A percentile compares a stretch with the other conserved stretches of the same genome.
These are phyloP conservation scores for Otolemur garnettii DNA, from an alignment of 2,113 vertebrate genomes.

Conservation along the genomic window DNA sequence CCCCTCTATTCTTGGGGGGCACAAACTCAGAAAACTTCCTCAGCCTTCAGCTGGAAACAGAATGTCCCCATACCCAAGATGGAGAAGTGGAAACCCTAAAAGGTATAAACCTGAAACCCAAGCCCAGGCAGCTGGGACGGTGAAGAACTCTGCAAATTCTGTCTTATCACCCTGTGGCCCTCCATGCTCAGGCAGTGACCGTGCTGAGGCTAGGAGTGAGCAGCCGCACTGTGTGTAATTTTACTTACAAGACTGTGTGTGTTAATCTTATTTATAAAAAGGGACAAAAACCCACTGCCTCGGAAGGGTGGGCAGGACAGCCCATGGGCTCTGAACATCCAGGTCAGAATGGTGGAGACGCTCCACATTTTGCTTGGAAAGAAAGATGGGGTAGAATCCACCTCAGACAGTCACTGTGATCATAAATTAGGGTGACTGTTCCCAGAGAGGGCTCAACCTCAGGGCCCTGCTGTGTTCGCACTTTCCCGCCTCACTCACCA, in stretches of 20 bases:
- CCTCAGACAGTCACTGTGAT: neutral
- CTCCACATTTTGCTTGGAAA: neutral
- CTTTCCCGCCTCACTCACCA: no score
- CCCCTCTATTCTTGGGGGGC: neutral
- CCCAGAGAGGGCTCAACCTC: neutral
- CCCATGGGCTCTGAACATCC: no score
- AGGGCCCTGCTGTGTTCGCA: neutral
- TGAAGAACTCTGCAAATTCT: neutral
- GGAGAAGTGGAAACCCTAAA: neutral
- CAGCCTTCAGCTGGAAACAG: neutral
- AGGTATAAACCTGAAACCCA: neutral
- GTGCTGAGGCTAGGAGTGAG: neutral
- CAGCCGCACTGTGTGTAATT: neutral
- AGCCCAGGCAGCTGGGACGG: neutral
- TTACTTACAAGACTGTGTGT: no score
- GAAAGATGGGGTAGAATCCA: rapidly evolving
- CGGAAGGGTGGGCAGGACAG: no score
- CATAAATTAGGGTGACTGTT: rapidly evolving
- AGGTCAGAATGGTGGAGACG: neutral
- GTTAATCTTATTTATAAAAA: neutral
- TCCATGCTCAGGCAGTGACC: neutral
- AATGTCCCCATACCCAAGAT: neutral
- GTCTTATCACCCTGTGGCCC: neutral
- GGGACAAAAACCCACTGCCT: neutral
- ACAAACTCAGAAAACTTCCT: neutral